Conservation (phyloP, 2,888 invertebrate genomes). For the Erebia ligea region DNA sequence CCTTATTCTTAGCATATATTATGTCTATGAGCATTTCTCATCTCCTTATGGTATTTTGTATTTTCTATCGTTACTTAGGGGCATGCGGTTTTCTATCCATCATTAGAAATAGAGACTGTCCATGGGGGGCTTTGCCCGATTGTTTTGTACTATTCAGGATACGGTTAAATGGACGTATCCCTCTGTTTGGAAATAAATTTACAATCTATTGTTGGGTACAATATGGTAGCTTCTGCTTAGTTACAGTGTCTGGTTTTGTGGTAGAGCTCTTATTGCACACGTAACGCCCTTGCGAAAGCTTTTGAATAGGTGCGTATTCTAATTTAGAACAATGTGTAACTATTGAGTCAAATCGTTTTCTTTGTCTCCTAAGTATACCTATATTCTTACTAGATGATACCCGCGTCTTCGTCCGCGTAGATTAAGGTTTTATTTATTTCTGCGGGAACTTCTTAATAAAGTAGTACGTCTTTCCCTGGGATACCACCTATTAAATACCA, state of each 20-base stretch:
- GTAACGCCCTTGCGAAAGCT: background rate
- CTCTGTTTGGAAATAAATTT: slow-evolving; percentile 58
- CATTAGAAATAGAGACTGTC: slow-evolving; percentile 3
- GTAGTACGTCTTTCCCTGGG: too few species aligned
- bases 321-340: background rate
- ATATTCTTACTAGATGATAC: too few species aligned
- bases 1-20: too few species aligned
- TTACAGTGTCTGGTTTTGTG: slow-evolving; percentile 54
- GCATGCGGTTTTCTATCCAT: background rate
- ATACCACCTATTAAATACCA: too few species aligned
- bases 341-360: background rate
- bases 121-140: slow-evolving; percentile 2
- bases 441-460: too few species aligned
- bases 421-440: too few species aligned
- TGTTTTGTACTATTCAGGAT: background rate
- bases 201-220: slow-evolving; percentile 61
- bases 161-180: slow-evolving; percentile 43
- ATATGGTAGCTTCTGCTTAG: slow-evolving; percentile 61
- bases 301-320: background rate
- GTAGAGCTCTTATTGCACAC: background rate
- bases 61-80: too few species aligned
- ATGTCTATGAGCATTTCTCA: too few species aligned
- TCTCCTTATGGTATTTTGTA: too few species aligned
- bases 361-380: background rate
- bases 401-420: too few species aligned